A percentile compares a stretch with the other conserved stretches of the same genome.
Conservation (phyloP, 2,113 vertebrate genomes). For the Elaphurus davidianus region DNA sequence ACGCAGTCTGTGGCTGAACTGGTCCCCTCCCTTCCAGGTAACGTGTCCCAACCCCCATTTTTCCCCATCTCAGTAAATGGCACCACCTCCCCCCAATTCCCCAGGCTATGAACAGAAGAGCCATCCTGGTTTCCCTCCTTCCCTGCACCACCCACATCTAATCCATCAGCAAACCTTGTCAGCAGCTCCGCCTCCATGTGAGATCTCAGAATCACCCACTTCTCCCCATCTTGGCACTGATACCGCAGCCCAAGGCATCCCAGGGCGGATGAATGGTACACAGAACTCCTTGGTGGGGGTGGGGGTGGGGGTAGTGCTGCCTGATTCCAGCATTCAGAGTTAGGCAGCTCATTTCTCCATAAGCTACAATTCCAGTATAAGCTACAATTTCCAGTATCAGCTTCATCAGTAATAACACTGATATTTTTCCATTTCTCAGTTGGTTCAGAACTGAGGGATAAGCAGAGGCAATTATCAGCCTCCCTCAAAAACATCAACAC, state of each 20-base stretch:
- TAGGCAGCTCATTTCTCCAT: background rate
- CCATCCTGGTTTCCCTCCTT: background rate
- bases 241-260: background rate
- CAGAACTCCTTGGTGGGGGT: background rate
- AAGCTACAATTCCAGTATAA: background rate
- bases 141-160: background rate
- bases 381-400: background rate
- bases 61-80: background rate
- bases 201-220: background rate
- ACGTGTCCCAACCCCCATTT: background rate
- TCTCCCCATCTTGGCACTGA: background rate
- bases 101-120: background rate
- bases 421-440: background rate
- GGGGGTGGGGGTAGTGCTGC: background rate
- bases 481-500: background rate
- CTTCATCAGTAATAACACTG: background rate
- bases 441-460: background rate
- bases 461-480: background rate
- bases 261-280: background rate
- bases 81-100: background rate
- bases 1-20: background rate
- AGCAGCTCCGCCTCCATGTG: background rate
- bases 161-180: background rate
- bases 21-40: background rate
- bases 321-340: fast-evolving